Evolutionary conservation across 2,113 vertebrate genomes (phyloP).

Genomic region (Callospermophilus lateralis): DNA sequence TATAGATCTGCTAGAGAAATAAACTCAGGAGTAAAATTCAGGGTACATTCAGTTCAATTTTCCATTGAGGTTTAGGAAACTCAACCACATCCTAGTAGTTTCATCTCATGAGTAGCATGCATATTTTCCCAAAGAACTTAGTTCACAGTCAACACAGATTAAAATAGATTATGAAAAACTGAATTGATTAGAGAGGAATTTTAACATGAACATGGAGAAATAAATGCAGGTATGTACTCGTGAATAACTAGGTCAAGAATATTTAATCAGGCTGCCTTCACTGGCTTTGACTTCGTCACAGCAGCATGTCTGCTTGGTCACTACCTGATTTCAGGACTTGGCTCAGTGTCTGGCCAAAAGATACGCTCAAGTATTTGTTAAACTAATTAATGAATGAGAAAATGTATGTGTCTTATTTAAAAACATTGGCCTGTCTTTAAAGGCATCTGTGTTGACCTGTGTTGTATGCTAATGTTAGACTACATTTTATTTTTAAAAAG

Average conservation of each 20-base stretch:
- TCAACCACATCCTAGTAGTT: background rate
- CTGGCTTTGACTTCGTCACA: background rate
- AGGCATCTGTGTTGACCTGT: background rate
- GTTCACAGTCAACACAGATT: background rate
- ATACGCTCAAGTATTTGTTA: background rate
- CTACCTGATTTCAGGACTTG: background rate
- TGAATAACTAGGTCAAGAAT: background rate
- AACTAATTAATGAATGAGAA: background rate
- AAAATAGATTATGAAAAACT: constrained; percentile 11
- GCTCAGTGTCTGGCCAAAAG: background rate
- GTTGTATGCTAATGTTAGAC: background rate
- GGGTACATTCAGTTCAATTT: constrained; percentile 36
- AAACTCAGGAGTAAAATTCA: constrained; percentile 20
- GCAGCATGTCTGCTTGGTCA: background rate
- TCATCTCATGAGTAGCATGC: background rate
- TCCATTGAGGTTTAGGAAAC: constrained; percentile 28
- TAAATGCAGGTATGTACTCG: background rate
- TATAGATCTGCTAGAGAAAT: constrained; percentile 56
- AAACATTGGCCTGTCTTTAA: background rate
- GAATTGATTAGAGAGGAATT: background rate
- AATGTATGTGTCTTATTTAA: background rate
- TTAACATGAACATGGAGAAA: background rate
- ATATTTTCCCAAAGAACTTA: constrained; percentile 49
- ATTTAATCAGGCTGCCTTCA: background rate
- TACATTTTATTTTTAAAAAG: constrained; percentile 1